Base-by-base conservation (phyloP, 2,113 vertebrate genomes). In the Brachirus orientalis region DNA sequence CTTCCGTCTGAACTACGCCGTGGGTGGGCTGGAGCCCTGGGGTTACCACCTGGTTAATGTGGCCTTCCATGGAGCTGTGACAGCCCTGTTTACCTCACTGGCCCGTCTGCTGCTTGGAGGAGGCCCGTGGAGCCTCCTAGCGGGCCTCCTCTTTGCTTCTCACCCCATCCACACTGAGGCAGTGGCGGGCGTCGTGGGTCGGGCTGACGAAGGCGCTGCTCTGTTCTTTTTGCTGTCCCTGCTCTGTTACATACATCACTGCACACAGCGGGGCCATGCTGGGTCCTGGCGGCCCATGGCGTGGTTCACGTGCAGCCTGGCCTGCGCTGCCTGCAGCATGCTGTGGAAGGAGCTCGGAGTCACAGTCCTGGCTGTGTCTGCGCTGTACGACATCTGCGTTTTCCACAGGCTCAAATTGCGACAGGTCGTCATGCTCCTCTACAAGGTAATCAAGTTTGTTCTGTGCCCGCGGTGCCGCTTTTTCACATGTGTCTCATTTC, bases 271-370 rank as follows among this genome's bases (percentile, higher is more conserved):
- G 20, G 89, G 84, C 20, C 74, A 58, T 0, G 83, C 76, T 0
- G 70, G 81, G 84, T 86, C 51, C 90, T 91, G 33, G 90, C 94
- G 86, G 74, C 88, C 57, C 83, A 63, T 56, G 92, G 93, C 93
- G 73, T 99, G 97, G 97, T 92, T 99, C 69, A 79, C 95, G 54
- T 93, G 92, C 64, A 92, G 96, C 0, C 93, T 97, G 59, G 87
- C 90, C 16, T 96, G 95, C 1, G 96, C 97, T 0, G 94, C 93
- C 0, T 96, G 95, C 92, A 98, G 98, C 90, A 98, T 99, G 97
- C 87, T 99, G 46, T 99, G 98, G 97, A 99, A 99, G 85, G 98
- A 99, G 79, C 97, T 98, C 72, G 98, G 98, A 46, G 95, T 99
- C 74, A 99, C 97, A 1, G 98, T 98, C 48, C 92, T 99, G 44